Evolutionary conservation across 2,797 vertebrate genomes (phyloP), one percentile per base, ranked within the genome.

Genomic region (Otus scops): DNA sequence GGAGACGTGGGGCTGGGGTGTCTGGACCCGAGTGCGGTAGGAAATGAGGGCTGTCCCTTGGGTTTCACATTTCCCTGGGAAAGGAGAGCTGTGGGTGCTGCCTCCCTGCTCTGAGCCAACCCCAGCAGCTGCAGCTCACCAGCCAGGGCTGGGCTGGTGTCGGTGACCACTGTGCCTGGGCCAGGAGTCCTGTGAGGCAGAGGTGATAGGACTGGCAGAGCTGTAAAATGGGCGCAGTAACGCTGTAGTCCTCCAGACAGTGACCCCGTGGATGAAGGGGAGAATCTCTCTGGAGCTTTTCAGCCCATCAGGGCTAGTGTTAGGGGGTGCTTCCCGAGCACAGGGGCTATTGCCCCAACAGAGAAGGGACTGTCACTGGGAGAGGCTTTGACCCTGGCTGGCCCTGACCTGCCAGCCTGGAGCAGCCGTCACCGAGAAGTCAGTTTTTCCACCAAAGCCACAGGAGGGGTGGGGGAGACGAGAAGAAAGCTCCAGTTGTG

Each of bases 11-110:
- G 28, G 38, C 10, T 21, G 13, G 64, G 41, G 4, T 39, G 27
- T 2, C 26, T 63, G 43, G 23, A 3, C 30, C 27, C 0, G 2
- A 23, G 51, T 34, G 60, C 11, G 16, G 5, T 0, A 57, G 2
- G n/a, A 48, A 67, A 39, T 0, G 1, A 36, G 48, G 30, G n/a
- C 36, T 90, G 7, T 13, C 30, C 64, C 39, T 36, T 6, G 16
- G 53, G 11, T 14, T 38, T 63, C 11, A 2, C 4, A 0, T 30
- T 53, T 32, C 4, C 2, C 8, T 1, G 38, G 38, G 45, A 13
- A 36, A 50, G 61, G 54, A 24, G 11, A 7, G 24, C 75, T 41
- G 24, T 21, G 70, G 48, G 79, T 88, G 57, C 74, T 75, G 69
- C 17, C 39, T 22, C n/a, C 23, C 47, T 2, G 11, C 80, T 76